Evolutionary conservation across 2,888 invertebrate species (phyloP), one percentile per base, ranked within the genome.

Genomic region (Unio delphinus): DNA sequence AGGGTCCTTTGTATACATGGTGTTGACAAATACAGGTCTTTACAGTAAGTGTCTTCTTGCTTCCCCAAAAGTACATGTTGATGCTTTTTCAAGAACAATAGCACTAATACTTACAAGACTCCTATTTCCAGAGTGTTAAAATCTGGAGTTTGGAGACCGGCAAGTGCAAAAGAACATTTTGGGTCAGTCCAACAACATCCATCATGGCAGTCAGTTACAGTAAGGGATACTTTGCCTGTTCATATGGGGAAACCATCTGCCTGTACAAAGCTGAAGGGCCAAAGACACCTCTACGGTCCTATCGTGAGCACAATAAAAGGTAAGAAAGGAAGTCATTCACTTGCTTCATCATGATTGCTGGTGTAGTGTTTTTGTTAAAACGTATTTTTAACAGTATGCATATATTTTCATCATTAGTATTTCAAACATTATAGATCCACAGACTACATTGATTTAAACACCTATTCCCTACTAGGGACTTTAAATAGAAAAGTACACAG

Each of bases 181-280:
- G 83, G 79, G 85, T 83, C 15, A 85, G 83, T 64, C 82, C 81
- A 63, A 79, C 83, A 3, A 84, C 85, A 18, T 84, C 87, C 26
- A 76, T 88, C 61, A 87, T 87, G 87, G 69, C 88, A 1, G 84
- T 88, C 65, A 87, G 87, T 64, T 86, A 83, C 70, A 86, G 84
- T 70, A 72, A 82, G 28, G 86, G 87, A 17, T 84, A 79, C 67
- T 68, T 88, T 17, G 88, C 87, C 45, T 86, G 86, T 65, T 81
- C 85, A 45, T 86, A 84, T 68, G 86, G 86, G 7, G 81, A 83
- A 67, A 81, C 79, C n/a, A 80, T 88, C 64, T 83, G 80, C 73
- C 70, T 88, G 56, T 87, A 87, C 76, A 79, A 80, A 58, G 76
- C 80, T 7, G 77, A 81, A 28, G 79, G 74, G 0, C 80, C 80